phyloP scores from a whole-genome alignment of 2,888 invertebrate species.

The Apocheima hispidaria region DNA sequence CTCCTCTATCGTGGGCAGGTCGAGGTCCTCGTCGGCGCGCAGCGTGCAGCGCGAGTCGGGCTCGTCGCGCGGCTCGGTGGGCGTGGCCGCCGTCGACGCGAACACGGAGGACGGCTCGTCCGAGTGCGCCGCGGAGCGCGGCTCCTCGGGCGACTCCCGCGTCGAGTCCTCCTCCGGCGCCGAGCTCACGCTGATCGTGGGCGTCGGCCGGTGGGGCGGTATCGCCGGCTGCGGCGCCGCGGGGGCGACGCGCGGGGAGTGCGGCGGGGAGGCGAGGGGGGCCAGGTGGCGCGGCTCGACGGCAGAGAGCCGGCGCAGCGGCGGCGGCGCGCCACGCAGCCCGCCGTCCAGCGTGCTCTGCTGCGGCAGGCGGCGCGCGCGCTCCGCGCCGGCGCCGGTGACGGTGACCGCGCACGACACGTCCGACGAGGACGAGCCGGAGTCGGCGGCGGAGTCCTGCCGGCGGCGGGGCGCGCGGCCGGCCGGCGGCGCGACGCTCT shows the following conservation, averaged over 20 bases:
- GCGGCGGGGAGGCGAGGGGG: slow-evolving; percentile 79
- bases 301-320: slow-evolving; percentile 76
- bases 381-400: slow-evolving; percentile 88
- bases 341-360: slow-evolving; percentile 90
- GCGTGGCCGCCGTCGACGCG: slow-evolving; percentile 76
- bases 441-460: slow-evolving; percentile 90
- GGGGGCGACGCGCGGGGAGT: slow-evolving; percentile 71
- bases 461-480: slow-evolving; percentile 70
- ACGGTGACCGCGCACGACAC: slow-evolving; percentile 83
- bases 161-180: slow-evolving; percentile 87
- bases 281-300: slow-evolving; percentile 87
- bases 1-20: slow-evolving; percentile 61
- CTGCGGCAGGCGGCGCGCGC: slow-evolving; percentile 88
- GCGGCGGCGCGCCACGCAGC: slow-evolving; percentile 81
- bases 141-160: slow-evolving; percentile 59
- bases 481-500: slow-evolving; percentile 60
- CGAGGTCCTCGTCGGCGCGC: slow-evolving; percentile 51
- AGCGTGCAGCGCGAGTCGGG: slow-evolving; percentile 42
- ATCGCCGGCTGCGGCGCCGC: slow-evolving; percentile 58
- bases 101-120: slow-evolving; percentile 81
- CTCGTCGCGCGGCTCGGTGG: slow-evolving; percentile 64
- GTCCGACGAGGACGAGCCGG: slow-evolving; percentile 91
- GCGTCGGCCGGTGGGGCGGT: slow-evolving; percentile 68
- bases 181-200: slow-evolving; percentile 90
- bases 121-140: slow-evolving; percentile 70